Evolutionary conservation across 1,140 invertebrate species (phyloP).

Genomic region (Halyomorpha halys): DNA sequence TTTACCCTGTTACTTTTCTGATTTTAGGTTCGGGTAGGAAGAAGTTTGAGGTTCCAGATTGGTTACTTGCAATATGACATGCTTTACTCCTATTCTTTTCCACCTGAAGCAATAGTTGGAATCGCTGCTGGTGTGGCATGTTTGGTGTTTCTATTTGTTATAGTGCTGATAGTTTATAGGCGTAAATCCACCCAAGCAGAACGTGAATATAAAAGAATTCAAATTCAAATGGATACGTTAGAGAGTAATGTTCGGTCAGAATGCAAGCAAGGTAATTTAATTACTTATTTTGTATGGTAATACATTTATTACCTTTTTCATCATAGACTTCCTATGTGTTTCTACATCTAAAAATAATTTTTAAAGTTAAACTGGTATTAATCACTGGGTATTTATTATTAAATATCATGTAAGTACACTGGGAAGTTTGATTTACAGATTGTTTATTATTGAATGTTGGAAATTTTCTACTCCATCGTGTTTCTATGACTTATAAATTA

Average conservation of each 20-base stretch:
- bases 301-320: too few relatives aligned
- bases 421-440: too few relatives aligned
- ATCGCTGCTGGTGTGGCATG: constrained; percentile 72
- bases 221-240: constrained; percentile 98
- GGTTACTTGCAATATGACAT: constrained; percentile 83
- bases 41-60: constrained; percentile 73
- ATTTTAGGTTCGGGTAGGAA: constrained; percentile 55
- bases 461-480: too few relatives aligned
- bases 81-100: constrained; percentile 63
- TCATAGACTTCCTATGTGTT: too few relatives aligned
- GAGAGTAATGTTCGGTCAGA: constrained; percentile 96
- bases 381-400: too few relatives aligned
- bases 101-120: constrained; percentile 74
- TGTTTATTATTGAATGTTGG: too few relatives aligned
- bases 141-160: constrained; percentile 71
- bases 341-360: too few relatives aligned
- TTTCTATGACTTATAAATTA: too few relatives aligned
- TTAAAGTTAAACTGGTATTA: too few relatives aligned
- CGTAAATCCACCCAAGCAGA: constrained; percentile 90
- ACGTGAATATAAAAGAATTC: constrained; percentile 91
- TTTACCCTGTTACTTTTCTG: constrained; percentile 7
- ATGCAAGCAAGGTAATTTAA: constrained; percentile 72
- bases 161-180: constrained; percentile 78
- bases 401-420: too few relatives aligned
- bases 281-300: neutral